A percentile compares a stretch with the other conserved stretches of the same genome.
Evolutionary conservation across 2,113 vertebrate genomes (phyloP).

Genomic region (Rhinopomastus cyanomelas): DNA sequence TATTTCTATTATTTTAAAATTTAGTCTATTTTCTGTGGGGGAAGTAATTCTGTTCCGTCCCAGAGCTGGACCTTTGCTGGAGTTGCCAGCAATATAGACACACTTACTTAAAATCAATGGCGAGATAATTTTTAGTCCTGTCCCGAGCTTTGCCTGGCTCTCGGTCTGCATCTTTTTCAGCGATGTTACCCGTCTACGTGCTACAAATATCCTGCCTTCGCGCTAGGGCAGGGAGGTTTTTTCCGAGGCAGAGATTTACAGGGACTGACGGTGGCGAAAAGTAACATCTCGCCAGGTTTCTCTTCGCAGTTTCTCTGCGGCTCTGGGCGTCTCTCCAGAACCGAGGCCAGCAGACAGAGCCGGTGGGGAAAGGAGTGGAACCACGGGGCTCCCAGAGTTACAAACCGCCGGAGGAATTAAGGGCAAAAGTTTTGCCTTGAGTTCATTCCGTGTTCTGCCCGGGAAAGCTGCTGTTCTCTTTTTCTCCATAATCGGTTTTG

Average conservation of each 20-base stretch:
- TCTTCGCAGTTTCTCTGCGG: not conserved
- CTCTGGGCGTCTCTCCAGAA: not conserved
- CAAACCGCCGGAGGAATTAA: not conserved
- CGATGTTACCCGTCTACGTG: accelerated
- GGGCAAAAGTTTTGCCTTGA: constrained; percentile 20
- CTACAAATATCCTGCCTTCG: not conserved
- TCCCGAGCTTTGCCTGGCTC: not conserved
- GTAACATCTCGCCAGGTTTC: not conserved
- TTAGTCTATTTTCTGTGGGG: too few species aligned
- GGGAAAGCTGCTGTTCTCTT: constrained; percentile 55
- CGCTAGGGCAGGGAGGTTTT: not conserved
- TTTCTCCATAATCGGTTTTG: constrained; percentile 51
- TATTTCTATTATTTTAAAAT: not conserved
- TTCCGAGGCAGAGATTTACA: not conserved
- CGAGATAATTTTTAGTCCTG: not conserved
- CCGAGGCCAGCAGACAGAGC: not conserved
- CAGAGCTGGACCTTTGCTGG: not conserved
- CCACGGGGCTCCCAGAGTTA: not conserved
- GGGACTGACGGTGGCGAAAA: not conserved
- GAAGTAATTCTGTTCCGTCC: not conserved
- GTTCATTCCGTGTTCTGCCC: not conserved
- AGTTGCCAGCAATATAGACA: not conserved
- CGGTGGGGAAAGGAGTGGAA: not conserved
- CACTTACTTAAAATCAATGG: not conserved
- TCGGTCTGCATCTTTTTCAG: not conserved